These are phyloP conservation scores for Antennarius maculatus DNA, from an alignment of 2,797 vertebrate species.

Conservation along the genomic window DNA sequence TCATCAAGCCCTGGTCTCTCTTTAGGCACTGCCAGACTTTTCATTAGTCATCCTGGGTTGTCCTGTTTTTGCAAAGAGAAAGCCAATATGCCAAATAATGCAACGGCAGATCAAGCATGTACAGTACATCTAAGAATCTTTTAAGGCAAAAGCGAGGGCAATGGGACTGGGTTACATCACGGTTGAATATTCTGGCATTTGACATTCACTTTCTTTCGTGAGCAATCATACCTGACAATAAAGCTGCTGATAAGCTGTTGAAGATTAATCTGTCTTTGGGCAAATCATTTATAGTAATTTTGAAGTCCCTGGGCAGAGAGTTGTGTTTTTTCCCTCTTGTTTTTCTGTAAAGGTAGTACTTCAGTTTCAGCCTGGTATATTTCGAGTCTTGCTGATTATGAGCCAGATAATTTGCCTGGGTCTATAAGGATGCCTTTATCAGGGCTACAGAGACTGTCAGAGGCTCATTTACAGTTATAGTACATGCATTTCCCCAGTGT, in stretches of 20 bases:
- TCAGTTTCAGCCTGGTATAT: conserved; percentile 13
- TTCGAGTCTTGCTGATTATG: conserved; percentile 44
- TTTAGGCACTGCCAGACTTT: conserved; percentile 58
- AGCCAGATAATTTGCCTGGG: conserved; percentile 59
- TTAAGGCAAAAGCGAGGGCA: conserved; percentile 30
- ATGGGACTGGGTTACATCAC: conserved; percentile 20
- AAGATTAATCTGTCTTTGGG: not conserved
- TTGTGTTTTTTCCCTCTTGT: not conserved
- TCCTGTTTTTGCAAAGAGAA: conserved; percentile 49
- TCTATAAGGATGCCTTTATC: conserved; percentile 65
- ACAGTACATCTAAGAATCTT: conserved; percentile 31
- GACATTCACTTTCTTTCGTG: conserved; percentile 8
- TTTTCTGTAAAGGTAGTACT: conserved; percentile 15
- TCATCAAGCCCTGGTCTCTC: conserved; percentile 43
- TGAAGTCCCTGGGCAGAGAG: conserved; percentile 1
- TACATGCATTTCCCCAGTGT: conserved; percentile 54
- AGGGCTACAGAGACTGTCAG: conserved; percentile 63
- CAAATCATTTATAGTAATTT: not conserved
- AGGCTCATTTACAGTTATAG: conserved; percentile 60
- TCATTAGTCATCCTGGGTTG: conserved; percentile 69
- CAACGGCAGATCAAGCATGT: conserved; percentile 37
- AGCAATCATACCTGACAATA: not conserved
- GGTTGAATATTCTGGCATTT: conserved; percentile 27
- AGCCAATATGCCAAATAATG: conserved; percentile 53
- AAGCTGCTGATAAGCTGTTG: not conserved